Conservation (phyloP, 2,113 vertebrate genomes). For the Strix uralensis region DNA sequence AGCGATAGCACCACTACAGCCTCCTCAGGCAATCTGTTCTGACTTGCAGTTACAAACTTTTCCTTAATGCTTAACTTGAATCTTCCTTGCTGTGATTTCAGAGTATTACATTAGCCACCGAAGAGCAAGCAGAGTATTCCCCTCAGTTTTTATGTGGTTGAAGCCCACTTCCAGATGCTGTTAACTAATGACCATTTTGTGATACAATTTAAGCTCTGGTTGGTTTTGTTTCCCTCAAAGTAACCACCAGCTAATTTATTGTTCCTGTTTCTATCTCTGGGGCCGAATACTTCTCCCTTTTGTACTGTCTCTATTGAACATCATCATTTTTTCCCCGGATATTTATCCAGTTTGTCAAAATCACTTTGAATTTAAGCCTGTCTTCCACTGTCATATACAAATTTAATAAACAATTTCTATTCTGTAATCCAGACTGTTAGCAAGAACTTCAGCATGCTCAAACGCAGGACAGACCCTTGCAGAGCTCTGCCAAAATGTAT, state of each 20-base stretch:
- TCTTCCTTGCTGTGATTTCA: background rate
- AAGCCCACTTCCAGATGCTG: background rate
- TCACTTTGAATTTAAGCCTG: background rate
- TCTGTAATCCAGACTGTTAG: background rate
- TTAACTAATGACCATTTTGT: background rate
- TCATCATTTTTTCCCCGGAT: background rate
- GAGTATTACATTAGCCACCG: background rate
- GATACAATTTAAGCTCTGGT: background rate
- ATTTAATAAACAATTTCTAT: background rate
- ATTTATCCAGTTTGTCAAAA: background rate
- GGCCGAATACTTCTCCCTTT: background rate
- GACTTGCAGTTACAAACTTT: background rate
- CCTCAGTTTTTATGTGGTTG: background rate
- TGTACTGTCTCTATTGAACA: background rate
- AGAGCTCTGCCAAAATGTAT: background rate
- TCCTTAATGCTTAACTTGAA: background rate
- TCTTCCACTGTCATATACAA: background rate
- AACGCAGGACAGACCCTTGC: background rate
- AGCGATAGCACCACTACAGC: background rate
- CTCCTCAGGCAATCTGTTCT: slow-evolving; percentile 37
- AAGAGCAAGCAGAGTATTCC: background rate
- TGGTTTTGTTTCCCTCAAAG: background rate
- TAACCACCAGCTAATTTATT: background rate
- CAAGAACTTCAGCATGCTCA: background rate
- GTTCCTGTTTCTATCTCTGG: background rate